Conservation (phyloP, 2,113 vertebrate genomes). For the Xenus cinereus region DNA sequence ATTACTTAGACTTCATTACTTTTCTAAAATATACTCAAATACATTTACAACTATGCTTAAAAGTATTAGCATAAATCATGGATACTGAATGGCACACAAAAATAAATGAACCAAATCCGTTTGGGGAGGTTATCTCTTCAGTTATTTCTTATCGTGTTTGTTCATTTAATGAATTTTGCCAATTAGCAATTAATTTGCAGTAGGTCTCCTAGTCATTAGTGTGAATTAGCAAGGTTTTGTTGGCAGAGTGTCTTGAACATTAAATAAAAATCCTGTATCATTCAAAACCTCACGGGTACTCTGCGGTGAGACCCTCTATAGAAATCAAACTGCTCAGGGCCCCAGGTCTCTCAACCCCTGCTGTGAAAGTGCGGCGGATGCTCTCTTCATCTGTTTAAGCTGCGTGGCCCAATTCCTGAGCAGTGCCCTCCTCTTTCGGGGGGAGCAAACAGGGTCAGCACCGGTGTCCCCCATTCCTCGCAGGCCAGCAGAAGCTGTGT, state of each 20-base stretch:
- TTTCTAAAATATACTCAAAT: neutral
- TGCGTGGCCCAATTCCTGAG: neutral
- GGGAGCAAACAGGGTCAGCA: neutral
- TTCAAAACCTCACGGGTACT: neutral
- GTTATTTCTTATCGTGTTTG: conserved; percentile 14
- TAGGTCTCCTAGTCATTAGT: conserved; percentile 11
- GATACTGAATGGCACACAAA: neutral
- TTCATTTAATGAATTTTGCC: conserved; percentile 49
- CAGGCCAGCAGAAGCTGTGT: neutral
- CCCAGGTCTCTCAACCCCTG: neutral
- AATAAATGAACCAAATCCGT: neutral
- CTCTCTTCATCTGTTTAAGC: neutral
- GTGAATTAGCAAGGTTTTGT: conserved; percentile 38
- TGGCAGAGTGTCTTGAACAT: neutral
- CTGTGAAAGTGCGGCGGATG: neutral
- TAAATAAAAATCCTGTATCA: neutral
- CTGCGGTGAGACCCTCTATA: neutral
- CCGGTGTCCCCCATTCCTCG: rapidly evolving
- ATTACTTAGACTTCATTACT: neutral
- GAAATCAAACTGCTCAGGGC: neutral
- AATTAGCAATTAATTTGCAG: conserved; percentile 53
- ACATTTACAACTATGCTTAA: neutral
- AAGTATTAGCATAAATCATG: conserved; percentile 23
- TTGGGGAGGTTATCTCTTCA: neutral
- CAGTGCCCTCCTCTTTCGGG: neutral